Conservation (phyloP, 2,888 invertebrate genomes). For the Rhyacophila evoluta region DNA sequence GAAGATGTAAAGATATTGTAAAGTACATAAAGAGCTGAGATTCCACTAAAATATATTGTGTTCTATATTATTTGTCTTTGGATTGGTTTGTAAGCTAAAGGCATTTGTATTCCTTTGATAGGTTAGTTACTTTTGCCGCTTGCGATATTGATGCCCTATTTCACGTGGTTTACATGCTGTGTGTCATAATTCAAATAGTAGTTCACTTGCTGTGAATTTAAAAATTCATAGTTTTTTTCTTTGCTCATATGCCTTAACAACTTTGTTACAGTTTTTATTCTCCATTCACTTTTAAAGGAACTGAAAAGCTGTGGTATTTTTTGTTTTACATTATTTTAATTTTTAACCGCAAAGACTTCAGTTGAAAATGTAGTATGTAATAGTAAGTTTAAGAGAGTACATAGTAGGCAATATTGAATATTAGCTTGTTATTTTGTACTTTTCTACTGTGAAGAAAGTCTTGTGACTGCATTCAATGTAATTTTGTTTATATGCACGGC, state of each 20-base stretch:
- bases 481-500: constrained; percentile 1
- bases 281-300: background rate
- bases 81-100: background rate
- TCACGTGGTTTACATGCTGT: no score
- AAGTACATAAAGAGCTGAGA: background rate
- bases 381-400: constrained; percentile 22
- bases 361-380: background rate
- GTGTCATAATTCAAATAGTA: background rate
- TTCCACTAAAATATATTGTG: constrained; percentile 10
- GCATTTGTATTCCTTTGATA: background rate
- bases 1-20: constrained; percentile 1
- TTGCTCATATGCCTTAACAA: background rate
- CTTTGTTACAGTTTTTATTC: background rate
- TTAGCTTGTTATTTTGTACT: constrained; percentile 29
- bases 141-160: background rate
- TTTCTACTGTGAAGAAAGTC: constrained; percentile 17
- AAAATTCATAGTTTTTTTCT: no score
- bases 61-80: constrained; percentile 2
- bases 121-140: background rate
- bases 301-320: background rate
- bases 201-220: no score
- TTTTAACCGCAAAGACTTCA: background rate
- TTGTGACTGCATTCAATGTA: constrained; percentile 13
- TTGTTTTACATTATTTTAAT: background rate
- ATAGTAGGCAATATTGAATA: constrained; percentile 30